Evolutionary conservation across 2,888 invertebrate species (phyloP), one percentile per base, ranked within the genome.

Genomic region (Harpalus rubripes): DNA sequence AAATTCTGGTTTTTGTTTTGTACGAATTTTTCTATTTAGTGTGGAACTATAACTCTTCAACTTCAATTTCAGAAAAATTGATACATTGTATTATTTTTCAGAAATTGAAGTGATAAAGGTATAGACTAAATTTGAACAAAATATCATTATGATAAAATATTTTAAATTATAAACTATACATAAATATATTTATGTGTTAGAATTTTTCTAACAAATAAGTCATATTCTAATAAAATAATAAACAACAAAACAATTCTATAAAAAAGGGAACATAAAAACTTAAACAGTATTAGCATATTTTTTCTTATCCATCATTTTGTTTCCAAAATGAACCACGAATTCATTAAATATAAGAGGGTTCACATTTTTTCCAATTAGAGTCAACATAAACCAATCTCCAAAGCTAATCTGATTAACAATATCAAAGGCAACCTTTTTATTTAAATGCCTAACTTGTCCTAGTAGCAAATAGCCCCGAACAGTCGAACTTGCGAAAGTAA

Each of bases 381-480:
- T 94, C 8, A 97, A 90, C 52, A 97, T 89, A 90, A 96, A 96
- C 95, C 96, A 96, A 90, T 96, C 96, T 0, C 95, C 95, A 86
- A 94, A 94, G 81, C 93, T 92, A 61, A 94, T 91, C 81, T 90
- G 90, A 85, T 91, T 91, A 0, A 94, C 92, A 85, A 95, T 92
- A 26, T 87, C 82, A 79, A 91, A 91, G 0, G 92, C 91, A 6
- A 94, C 92, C 58, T 92, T 90, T 87, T 91, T 92, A 10, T 91
- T 90, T 84, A 94, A 92, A 18, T 93, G 92, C 82, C 94, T 92
- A 41, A 94, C 91, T 87, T 94, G 94, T 0, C 94, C 94, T 89
- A 93, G 92, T 22, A 95, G 91, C 88, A 95, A 92, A 86, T 93
- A 92, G 58, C 93, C 91, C 12, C 95, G 93, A 65, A 95, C 90